Conservation (phyloP, 2,113 vertebrate genomes). For the Gavia stellata region DNA sequence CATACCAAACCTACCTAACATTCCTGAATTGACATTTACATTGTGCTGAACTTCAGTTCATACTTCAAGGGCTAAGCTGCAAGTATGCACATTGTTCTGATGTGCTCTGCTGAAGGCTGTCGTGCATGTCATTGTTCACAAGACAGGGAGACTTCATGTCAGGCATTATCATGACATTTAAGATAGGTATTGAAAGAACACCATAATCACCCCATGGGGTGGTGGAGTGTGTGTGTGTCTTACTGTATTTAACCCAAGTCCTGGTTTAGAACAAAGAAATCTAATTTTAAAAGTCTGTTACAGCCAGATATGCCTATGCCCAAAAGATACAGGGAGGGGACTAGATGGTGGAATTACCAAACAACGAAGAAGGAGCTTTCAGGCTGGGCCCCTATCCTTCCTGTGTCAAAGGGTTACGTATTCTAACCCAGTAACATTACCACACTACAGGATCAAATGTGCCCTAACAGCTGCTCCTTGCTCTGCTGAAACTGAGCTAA, state of each 20-base stretch:
- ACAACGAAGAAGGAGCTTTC: neutral
- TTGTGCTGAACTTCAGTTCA: neutral
- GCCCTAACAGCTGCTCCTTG: neutral
- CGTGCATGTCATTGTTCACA: neutral
- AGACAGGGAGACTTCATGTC: neutral
- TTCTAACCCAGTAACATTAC: neutral
- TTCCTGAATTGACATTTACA: conserved; percentile 11
- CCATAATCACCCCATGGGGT: neutral
- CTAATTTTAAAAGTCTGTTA: neutral
- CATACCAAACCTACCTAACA: neutral
- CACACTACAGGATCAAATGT: neutral
- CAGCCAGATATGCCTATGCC: neutral
- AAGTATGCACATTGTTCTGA: neutral
- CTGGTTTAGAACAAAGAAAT: neutral
- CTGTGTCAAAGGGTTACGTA: neutral
- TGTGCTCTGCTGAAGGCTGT: neutral
- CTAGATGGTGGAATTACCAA: neutral
- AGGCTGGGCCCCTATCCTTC: neutral
- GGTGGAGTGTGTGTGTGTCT: accelerated
- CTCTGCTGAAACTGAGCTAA: neutral
- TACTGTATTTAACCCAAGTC: neutral
- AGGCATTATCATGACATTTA: neutral
- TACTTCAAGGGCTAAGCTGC: neutral
- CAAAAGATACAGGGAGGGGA: neutral
- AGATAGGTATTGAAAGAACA: neutral